Conservation (phyloP, 2,113 vertebrate species). For the Callocephalon fimbriatum region DNA sequence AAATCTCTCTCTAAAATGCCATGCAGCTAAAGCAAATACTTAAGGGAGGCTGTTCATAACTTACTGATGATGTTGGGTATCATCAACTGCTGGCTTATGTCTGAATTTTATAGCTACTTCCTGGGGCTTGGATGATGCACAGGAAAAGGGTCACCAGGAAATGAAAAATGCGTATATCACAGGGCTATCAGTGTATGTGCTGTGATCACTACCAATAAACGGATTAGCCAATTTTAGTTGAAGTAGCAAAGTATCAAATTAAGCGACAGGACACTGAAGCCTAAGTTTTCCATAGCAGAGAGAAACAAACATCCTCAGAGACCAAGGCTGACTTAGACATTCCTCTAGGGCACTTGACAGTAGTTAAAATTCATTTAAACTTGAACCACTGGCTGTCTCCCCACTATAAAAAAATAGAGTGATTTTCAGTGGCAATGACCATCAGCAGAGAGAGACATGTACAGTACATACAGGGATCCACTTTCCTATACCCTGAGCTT, state of each 20-base stretch:
- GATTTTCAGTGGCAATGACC: slow-evolving; percentile 31
- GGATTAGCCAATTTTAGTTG: neutral
- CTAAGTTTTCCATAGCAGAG: neutral
- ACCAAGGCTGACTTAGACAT: neutral
- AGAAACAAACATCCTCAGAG: slow-evolving; percentile 7
- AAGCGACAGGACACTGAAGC: neutral
- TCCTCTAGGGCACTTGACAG: neutral
- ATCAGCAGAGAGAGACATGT: neutral
- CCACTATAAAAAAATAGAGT: neutral
- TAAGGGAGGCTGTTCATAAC: neutral
- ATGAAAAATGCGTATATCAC: neutral
- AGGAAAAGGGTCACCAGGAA: neutral
- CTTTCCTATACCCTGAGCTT: neutral
- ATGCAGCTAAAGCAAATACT: neutral
- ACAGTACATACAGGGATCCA: neutral
- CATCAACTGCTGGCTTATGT: neutral
- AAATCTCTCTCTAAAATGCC: neutral
- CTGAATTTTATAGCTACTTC: neutral
- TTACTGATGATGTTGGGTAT: neutral
- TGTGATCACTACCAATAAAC: neutral
- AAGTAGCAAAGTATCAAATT: slow-evolving; percentile 20
- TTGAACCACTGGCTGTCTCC: neutral
- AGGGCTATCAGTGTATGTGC: neutral
- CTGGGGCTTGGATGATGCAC: neutral
- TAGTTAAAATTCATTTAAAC: slow-evolving; percentile 7